Percentiles rank a stretch among this genome's conserved stretches.
Evolutionary conservation across 2,113 vertebrate genomes (phyloP).

Genomic region (Hystrix brachyura): DNA sequence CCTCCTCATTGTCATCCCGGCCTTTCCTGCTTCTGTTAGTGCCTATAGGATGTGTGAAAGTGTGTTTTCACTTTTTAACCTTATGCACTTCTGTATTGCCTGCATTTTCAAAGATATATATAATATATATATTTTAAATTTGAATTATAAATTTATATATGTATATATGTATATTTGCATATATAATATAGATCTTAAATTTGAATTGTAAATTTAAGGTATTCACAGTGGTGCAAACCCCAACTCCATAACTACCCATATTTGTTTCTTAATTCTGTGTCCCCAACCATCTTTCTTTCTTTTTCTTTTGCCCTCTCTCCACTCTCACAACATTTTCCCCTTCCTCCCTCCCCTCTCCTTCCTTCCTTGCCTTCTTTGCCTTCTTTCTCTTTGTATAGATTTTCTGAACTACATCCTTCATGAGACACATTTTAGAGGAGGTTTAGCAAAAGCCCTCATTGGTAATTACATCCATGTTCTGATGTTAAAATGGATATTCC

Average conservation of each 20-base stretch:
- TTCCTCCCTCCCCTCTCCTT: no score
- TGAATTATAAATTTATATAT: not conserved
- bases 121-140: not conserved
- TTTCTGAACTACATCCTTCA: not conserved
- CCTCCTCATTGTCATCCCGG: not conserved
- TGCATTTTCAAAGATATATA: not conserved
- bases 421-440: not conserved
- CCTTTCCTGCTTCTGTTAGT: not conserved
- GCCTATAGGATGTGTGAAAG: not conserved
- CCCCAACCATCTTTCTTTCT: not conserved
- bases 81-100: not conserved
- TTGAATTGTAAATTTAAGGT: not conserved
- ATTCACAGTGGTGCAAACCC: not conserved
- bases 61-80: not conserved
- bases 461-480: not conserved
- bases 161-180: no score
- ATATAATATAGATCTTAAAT: not conserved
- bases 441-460: not conserved
- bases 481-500: not conserved
- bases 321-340: not conserved
- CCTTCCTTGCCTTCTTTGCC: not conserved
- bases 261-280: not conserved
- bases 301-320: not conserved
- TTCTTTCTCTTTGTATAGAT: not conserved
- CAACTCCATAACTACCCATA: not conserved